These are phyloP conservation scores for Nemoura dubitans DNA, from an alignment of 2,888 invertebrate genomes.

Conservation along the genomic window DNA sequence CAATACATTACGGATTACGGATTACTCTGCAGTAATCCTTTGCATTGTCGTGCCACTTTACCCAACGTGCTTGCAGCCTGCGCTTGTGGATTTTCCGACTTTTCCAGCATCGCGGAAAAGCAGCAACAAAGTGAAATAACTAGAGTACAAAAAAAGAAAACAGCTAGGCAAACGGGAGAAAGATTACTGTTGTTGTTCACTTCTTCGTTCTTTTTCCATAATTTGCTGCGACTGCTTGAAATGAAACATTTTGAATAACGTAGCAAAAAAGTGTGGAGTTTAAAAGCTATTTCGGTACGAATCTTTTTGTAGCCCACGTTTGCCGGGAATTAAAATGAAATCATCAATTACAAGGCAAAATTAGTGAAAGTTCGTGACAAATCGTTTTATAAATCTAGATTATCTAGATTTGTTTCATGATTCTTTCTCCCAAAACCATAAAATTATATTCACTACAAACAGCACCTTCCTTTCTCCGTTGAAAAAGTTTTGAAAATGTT, in stretches of 20 bases:
- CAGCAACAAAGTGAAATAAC: not conserved
- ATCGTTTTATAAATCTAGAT: not conserved
- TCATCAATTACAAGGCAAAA: not conserved
- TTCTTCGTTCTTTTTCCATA: not conserved
- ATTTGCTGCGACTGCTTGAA: not conserved
- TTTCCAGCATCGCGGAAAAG: not conserved
- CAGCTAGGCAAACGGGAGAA: not conserved
- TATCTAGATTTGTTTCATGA: too few relatives aligned
- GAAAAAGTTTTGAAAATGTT: not conserved
- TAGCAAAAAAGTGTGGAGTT: not conserved
- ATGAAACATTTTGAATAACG: not conserved
- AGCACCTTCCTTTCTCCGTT: not conserved
- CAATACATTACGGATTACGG: not conserved
- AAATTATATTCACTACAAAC: too few relatives aligned
- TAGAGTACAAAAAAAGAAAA: not conserved
- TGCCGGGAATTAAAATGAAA: not conserved
- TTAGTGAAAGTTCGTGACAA: not conserved
- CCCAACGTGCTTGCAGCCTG: not conserved
- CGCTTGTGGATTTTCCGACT: not conserved
- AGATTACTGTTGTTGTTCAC: not conserved
- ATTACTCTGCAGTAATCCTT: not conserved
- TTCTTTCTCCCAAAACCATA: too few relatives aligned
- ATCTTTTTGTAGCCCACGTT: not conserved
- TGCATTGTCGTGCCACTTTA: not conserved
- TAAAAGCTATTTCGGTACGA: not conserved